phyloP scores from a whole-genome alignment of 2,113 vertebrate species.

The Dryoscopus gambensis region DNA sequence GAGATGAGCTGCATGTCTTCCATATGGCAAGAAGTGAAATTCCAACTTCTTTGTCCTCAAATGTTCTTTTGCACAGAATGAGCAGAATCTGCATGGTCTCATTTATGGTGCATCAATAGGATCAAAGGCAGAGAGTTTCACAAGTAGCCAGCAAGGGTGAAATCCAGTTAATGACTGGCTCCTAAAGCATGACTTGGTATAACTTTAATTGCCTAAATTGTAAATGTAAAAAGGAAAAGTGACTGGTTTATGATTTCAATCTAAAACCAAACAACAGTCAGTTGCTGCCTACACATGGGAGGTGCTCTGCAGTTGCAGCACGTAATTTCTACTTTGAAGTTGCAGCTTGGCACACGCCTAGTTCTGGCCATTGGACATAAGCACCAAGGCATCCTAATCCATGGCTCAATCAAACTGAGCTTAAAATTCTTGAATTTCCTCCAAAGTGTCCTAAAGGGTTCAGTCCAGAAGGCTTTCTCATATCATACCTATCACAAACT shows the following conservation, averaged over 20 bases:
- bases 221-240: background rate
- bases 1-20: background rate
- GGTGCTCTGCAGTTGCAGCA: background rate
- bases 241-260: background rate
- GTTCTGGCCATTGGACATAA: background rate
- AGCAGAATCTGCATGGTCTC: background rate
- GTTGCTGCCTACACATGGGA: background rate
- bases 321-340: background rate
- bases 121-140: background rate
- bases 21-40: background rate
- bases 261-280: background rate
- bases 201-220: background rate
- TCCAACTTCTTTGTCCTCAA: background rate
- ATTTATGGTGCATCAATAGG: background rate
- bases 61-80: background rate
- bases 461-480: background rate
- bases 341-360: background rate
- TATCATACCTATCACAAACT: background rate
- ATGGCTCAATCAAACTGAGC: background rate
- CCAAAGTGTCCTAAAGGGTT: background rate
- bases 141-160: background rate
- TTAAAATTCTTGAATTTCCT: background rate
- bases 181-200: background rate
- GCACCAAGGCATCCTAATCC: background rate
- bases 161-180: background rate